Evolutionary conservation across 1,140 invertebrate species (phyloP).

Genomic region (Coelopa frigida): DNA sequence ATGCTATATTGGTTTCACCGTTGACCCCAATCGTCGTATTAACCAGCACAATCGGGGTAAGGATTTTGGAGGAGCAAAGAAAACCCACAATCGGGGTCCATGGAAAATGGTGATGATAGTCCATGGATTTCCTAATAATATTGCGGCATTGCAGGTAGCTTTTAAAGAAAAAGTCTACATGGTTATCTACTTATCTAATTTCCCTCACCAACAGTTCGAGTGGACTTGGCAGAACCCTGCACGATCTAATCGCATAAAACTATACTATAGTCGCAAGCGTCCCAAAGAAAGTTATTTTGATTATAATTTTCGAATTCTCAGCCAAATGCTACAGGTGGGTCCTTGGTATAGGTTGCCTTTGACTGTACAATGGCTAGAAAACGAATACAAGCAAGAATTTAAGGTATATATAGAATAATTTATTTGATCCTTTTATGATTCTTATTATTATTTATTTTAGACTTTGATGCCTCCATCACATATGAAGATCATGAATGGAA

Average conservation of each 20-base stretch:
- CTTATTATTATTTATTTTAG: background rate
- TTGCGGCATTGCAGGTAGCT: conserved; percentile 77
- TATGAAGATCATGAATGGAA: conserved; percentile 73
- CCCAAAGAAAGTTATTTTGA: conserved; percentile 64
- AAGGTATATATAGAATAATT: conserved; percentile 38
- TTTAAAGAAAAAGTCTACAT: background rate
- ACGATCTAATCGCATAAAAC: conserved; percentile 68
- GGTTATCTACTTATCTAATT: conserved; percentile 4
- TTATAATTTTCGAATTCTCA: conserved; percentile 69
- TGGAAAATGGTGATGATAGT: conserved; percentile 95
- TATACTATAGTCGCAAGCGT: conserved; percentile 65
- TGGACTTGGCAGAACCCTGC: conserved; percentile 98
- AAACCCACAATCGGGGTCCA: conserved; percentile 82
- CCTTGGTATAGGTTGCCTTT: conserved; percentile 85
- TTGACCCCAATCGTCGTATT: conserved; percentile 83
- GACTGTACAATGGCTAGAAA: conserved; percentile 78
- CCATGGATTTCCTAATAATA: conserved; percentile 92
- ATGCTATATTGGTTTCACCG: conserved; percentile 91
- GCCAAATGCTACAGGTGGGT: conserved; percentile 75
- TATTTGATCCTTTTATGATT: background rate
- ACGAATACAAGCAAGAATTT: conserved; percentile 60
- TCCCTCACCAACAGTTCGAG: conserved; percentile 69
- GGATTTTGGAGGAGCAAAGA: conserved; percentile 80
- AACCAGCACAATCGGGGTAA: conserved; percentile 89
- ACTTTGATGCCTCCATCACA: conserved; percentile 62